Base-by-base conservation (phyloP, 2,113 vertebrate genomes). In the Menidia beryllina region DNA sequence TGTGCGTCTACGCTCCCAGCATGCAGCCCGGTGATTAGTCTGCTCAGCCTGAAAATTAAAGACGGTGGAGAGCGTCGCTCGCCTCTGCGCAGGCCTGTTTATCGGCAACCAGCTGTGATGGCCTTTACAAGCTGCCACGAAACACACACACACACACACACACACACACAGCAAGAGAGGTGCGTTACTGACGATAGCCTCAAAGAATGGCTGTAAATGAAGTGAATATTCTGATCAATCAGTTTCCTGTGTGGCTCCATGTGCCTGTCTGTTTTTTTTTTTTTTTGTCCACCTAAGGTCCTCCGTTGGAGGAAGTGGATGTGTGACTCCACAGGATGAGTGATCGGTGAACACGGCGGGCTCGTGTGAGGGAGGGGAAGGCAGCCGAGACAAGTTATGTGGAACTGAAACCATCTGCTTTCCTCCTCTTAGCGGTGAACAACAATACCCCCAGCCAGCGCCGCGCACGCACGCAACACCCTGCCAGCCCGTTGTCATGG, bases 31-130 rank as follows among this genome's bases (percentile, higher is more conserved):
- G 77, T 68, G 83, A 90, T 87, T 82, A 81, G 71, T 7, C 64
- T 77, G 47, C 75, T 70, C 72, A 70, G 66, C 39, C 71, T 71
- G 61, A 60, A 80, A 70, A 86, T 82, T 51, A 84, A 83, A 87
- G 74, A 67, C 57, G 73, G 65, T 9, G 38, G 36, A 72, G 69
- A 72, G 57, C 1, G 20, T 34, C 52, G 56, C 41, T 63, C 8
- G 14, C 24, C 59, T 38, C 20, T 19, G 17, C 10, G 9, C 26
- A 49, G 21, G 56, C 50, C 72, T 70, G 54, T 59, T 76, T 50
- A 72, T 79, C 76, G 72, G 75, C 63, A 79, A 47, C 69, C 84
- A 30, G 62, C 69, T 84, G 79, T 76, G 72, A 77, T 64, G n/a
- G 58, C 71, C 64, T 65, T 78, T 75, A 69, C 50, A 61, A 65